These are phyloP conservation scores for Cantharis rufa DNA, from an alignment of 2,888 invertebrate genomes.

Conservation along the genomic window DNA sequence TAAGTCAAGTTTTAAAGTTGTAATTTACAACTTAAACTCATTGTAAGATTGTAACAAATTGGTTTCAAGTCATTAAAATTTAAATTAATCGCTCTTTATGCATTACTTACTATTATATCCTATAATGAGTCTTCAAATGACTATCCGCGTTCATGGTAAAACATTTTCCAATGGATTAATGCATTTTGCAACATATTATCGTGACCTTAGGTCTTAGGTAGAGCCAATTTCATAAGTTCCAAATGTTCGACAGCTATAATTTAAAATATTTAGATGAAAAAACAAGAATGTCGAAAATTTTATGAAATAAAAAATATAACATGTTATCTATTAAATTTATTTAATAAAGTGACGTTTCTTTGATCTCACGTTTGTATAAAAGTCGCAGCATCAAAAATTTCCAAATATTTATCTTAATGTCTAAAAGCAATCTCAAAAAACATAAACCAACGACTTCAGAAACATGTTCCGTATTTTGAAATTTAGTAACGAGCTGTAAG, in stretches of 20 bases:
- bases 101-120: background rate
- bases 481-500: slow-evolving; percentile 8
- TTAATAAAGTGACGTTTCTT: background rate
- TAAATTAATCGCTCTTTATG: background rate
- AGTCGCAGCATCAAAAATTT: background rate
- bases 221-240: background rate
- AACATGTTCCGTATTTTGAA: slow-evolving; percentile 23
- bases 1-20: background rate
- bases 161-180: background rate
- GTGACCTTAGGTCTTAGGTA: background rate
- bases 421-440: slow-evolving; percentile 27
- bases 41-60: background rate
- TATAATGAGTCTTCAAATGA: background rate
- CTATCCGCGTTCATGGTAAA: background rate
- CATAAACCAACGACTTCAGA: slow-evolving; percentile 22
- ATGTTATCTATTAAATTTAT: background rate
- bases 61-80: background rate
- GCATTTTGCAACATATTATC: background rate
- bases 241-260: background rate
- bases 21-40: background rate
- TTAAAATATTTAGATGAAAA: background rate
- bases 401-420: slow-evolving; percentile 5
- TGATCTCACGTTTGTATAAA: background rate
- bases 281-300: background rate
- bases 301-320: background rate